A percentile compares a stretch with the other conserved stretches of the same genome.
phyloP scores from a whole-genome alignment of 2,113 vertebrate species.

The Cairina moschata region DNA sequence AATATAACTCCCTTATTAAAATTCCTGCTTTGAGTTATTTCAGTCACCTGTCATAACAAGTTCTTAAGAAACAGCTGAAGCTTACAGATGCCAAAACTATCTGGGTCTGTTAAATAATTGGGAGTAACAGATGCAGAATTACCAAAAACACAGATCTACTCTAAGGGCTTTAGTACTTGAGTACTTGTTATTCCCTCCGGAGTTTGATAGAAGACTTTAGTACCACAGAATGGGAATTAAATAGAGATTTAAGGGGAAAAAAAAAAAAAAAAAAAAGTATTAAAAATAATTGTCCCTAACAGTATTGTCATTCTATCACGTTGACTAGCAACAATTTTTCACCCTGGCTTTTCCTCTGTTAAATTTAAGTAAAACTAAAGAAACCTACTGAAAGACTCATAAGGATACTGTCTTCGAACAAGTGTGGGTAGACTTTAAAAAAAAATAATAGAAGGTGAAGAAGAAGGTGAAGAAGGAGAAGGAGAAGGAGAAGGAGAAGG shows the following conservation, averaged over 20 bases:
- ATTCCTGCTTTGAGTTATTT: neutral
- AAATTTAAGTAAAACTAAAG: neutral
- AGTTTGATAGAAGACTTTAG: neutral
- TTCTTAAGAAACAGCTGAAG: neutral
- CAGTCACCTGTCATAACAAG: neutral
- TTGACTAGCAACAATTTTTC: neutral
- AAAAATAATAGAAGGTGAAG: neutral
- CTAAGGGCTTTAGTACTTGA: neutral
- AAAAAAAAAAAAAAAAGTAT: neutral
- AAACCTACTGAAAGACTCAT: neutral
- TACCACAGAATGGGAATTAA: neutral
- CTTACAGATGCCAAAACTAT: neutral
- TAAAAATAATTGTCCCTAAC: neutral
- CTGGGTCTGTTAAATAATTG: neutral
- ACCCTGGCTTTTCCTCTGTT: neutral
- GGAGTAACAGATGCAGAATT: neutral
- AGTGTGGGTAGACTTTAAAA: neutral
- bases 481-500: too few species aligned
- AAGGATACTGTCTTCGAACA: neutral
- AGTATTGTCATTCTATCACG: neutral
- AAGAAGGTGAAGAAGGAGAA: neutral
- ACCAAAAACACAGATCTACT: neutral
- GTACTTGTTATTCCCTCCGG: neutral
- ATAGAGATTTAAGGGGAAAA: fast-evolving
- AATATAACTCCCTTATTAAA: neutral